Evolutionary conservation across 1,140 invertebrate species (phyloP).

Genomic region (Diprion similis): DNA sequence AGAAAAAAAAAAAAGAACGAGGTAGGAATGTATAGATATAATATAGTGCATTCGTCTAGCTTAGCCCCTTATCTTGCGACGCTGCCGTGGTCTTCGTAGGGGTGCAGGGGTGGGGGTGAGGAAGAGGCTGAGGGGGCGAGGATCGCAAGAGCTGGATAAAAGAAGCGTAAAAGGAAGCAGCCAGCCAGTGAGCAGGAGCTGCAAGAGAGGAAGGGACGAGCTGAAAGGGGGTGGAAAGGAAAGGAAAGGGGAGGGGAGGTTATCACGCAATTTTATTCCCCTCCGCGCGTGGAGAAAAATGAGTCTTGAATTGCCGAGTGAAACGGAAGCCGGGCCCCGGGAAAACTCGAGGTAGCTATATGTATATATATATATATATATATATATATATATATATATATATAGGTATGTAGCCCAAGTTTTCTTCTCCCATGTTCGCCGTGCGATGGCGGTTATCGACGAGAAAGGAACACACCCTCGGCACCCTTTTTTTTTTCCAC

Average conservation of each 20-base stretch:
- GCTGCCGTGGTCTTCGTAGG: too few species aligned
- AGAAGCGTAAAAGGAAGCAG: background rate
- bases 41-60: slow-evolving; percentile 5
- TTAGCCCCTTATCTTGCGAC: background rate
- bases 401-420: too few species aligned
- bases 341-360: too few species aligned
- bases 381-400: too few species aligned
- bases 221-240: background rate
- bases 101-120: too few species aligned
- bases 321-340: background rate
- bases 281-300: background rate
- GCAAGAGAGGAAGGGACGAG: too few species aligned
- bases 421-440: too few species aligned
- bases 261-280: slow-evolving; percentile 3
- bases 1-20: background rate
- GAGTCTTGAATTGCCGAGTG: background rate
- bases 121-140: background rate
- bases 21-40: background rate
- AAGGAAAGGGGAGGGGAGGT: background rate
- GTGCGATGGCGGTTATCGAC: too few species aligned
- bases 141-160: background rate
- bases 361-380: too few species aligned
- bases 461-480: too few species aligned
- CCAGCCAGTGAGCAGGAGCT: too few species aligned
- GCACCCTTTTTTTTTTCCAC: too few species aligned